Base-by-base conservation (phyloP, 2,797 vertebrate species). In the Aphelocoma californica region DNA sequence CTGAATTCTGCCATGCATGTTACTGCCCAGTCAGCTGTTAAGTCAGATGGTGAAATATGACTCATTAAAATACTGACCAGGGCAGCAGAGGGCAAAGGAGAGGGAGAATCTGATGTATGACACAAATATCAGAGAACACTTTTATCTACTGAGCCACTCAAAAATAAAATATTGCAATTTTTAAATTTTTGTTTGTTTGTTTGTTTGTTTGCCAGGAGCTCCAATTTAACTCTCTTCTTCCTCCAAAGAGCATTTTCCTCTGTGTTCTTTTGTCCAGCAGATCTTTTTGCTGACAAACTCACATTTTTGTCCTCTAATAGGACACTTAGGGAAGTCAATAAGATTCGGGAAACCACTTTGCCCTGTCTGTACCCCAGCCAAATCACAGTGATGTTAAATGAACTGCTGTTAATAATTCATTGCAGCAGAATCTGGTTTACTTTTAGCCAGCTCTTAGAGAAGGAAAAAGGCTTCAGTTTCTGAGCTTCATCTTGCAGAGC, bases 341-440 rank as follows among this genome's bases (percentile, higher is more conserved):
- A 36, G 65, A 70, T 90, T 92, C 94, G 78, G 82, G 80, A 95
- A 95, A 92, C 61, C 67, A 85, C 90, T 93, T 91, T 86, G 65
- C 34, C 65, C 64, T 65, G 70, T 42, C 61, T 96, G 72, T 53
- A 42, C 70, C 65, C 69, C 86, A 56, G 81, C 85, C 85, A 82
- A 60, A 87, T 86, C 67, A 47, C 73, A 62, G 54, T 56, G 77
- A 88, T 93, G 82, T 86, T 90, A 94, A 94, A 94, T 91, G 58
- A 90, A 81, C 53, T 83, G 69, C 51, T 90, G 75, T 94, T 65
- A 85, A 78, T 92, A 92, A 96, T 94, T 95, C 29, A 95, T 80
- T 44, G 54, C 34, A 56, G 50, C 53, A 82, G 84, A 90, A 77
- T 54, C 84, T 92, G 58, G 70, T 65, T 91, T 88, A 64, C 83